These are phyloP conservation scores for Oenanthe oenanthe DNA, from an alignment of 2,113 vertebrate species.

Conservation along the genomic window DNA sequence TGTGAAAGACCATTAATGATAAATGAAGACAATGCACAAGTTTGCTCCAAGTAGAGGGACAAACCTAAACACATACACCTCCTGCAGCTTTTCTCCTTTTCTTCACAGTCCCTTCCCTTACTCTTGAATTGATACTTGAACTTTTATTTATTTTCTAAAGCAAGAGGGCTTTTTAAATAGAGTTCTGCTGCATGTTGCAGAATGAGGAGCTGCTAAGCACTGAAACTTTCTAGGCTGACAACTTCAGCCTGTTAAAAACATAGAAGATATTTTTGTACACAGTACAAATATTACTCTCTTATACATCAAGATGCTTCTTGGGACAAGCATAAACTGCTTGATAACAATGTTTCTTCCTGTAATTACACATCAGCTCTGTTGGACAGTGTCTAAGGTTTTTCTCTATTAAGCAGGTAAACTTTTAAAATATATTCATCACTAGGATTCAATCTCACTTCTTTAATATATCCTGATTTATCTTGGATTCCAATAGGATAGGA, in stretches of 20 bases:
- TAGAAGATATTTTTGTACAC: neutral
- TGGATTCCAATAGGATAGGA: neutral
- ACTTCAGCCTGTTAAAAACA: neutral
- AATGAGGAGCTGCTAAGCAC: neutral
- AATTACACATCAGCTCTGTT: neutral
- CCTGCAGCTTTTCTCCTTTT: neutral
- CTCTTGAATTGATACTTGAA: neutral
- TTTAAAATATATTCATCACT: neutral
- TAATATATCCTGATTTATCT: neutral
- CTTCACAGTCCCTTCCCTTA: neutral
- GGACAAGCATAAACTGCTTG: neutral
- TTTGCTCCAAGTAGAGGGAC: neutral
- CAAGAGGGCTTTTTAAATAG: neutral
- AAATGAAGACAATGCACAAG: conserved; percentile 35
- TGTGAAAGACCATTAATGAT: conserved; percentile 61
- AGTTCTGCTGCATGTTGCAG: neutral
- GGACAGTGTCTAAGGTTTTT: neutral
- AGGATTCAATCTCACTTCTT: neutral
- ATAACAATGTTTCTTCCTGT: neutral
- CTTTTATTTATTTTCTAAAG: neutral
- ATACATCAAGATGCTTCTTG: neutral
- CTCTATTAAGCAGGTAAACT: neutral
- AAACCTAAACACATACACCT: neutral
- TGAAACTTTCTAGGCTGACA: neutral
- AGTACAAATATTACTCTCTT: neutral